phyloP scores from a whole-genome alignment of 2,888 invertebrate species.

The Chesias legatella region DNA sequence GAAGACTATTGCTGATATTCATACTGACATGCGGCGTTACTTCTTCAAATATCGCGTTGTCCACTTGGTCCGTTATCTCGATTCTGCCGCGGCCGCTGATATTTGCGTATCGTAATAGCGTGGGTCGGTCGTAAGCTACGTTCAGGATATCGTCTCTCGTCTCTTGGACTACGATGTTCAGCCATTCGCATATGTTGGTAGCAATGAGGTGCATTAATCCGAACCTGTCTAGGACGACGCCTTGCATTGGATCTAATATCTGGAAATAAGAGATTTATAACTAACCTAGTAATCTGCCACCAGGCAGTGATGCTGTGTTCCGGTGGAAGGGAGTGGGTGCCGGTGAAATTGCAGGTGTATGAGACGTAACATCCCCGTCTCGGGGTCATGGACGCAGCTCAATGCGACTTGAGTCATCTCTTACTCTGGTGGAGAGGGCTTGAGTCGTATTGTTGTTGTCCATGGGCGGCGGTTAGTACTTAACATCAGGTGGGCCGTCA shows the following conservation, averaged over 20 bases:
- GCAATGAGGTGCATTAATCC: constrained; percentile 97
- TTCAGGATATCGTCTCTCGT: constrained; percentile 90
- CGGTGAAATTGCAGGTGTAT: no score
- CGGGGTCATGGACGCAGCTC: no score
- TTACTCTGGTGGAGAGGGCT: no score
- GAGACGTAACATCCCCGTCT: no score
- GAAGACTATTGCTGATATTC: constrained; percentile 25
- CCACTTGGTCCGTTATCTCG: constrained; percentile 39
- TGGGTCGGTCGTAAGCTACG: constrained; percentile 58
- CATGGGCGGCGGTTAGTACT: no score
- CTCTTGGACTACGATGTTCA: constrained; percentile 92
- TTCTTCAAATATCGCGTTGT: constrained; percentile 45
- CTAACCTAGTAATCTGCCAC: no score
- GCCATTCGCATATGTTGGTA: constrained; percentile 96
- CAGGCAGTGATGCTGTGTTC: no score
- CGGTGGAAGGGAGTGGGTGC: no score
- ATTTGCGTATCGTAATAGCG: constrained; percentile 57
- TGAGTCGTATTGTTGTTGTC: no score
- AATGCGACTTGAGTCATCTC: no score
- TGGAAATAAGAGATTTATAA: constrained; percentile 33
- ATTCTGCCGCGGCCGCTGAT: constrained; percentile 50
- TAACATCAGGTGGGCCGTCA: no score
- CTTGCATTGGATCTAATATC: constrained; percentile 71
- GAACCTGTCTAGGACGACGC: constrained; percentile 83
- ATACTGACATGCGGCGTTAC: constrained; percentile 12